Base-by-base conservation (phyloP, 2,797 vertebrate genomes). In the Nasua narica region DNA sequence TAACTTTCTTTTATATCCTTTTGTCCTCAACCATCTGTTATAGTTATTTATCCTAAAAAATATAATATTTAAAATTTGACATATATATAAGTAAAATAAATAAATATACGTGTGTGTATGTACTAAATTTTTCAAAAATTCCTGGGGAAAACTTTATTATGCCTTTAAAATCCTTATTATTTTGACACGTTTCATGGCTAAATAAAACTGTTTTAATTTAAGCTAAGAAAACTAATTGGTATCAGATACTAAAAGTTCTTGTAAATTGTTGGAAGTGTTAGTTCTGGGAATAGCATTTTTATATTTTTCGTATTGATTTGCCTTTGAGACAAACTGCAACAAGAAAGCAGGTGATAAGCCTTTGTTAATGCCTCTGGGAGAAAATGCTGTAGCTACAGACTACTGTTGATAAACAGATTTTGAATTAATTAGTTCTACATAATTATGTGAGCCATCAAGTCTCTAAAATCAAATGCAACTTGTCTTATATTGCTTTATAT, bases 381-480 rank as follows among this genome's bases (percentile, higher is more conserved):
- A 70, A 98, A 98, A 98, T 97, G 89, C 97, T 98, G 97, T 92
- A 98, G 96, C 98, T 98, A 97, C 96, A 97, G 97, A 97, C 97
- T 98, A 98, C 97, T 98, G 98, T 98, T 98, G 98, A 98, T 98
- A 99, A 99, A 98, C 98, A 98, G 98, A 98, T 98, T 98, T 98
- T 97, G 98, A 98, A 98, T 98, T 99, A 98, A 99, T 99, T 98
- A 98, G 98, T 99, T 98, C 98, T 98, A 97, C 98, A 99, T 99
- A 98, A 99, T 99, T 98, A 98, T 98, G 62, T 94, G 94, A 98
- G 87, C 95, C 97, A 98, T 95, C 91, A 98, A 98, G 65, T 97
- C 97, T 97, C 93, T 97, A 96, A 98, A 98, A 97, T 37, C 84
- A 90, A 98, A 98, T 95, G 95, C 78, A 98, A 98, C 93, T 97